Evolutionary conservation across 2,888 invertebrate genomes (phyloP).

Genomic region (Caenorhabditis panamensis): DNA sequence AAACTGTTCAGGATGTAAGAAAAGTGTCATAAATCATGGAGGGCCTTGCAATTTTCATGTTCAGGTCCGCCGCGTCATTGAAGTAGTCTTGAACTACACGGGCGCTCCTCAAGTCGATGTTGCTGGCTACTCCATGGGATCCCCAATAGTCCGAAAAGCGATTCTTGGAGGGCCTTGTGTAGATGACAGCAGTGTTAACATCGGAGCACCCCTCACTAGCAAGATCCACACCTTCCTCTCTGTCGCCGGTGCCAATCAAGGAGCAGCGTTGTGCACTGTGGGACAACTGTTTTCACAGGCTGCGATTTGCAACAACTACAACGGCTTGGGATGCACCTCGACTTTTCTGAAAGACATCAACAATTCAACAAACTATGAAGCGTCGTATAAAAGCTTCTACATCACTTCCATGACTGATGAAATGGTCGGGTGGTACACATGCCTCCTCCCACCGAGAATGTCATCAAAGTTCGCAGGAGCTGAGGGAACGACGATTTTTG

Average conservation of each 20-base stretch:
- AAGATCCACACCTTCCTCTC: slow-evolving; percentile 74
- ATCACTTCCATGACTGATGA: slow-evolving; percentile 36
- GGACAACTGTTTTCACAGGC: slow-evolving; percentile 65
- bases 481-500: slow-evolving; percentile 24
- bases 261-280: slow-evolving; percentile 72
- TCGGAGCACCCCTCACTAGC: slow-evolving; percentile 73
- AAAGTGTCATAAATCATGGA: too few species aligned
- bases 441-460: too few species aligned
- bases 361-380: slow-evolving; percentile 51
- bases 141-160: slow-evolving; percentile 73
- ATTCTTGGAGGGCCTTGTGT: slow-evolving; percentile 75
- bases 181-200: slow-evolving; percentile 68
- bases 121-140: slow-evolving; percentile 77
- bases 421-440: slow-evolving; percentile 40
- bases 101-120: slow-evolving; percentile 69
- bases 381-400: slow-evolving; percentile 39
- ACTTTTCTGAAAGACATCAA: slow-evolving; percentile 75
- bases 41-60: too few species aligned
- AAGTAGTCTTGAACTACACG: slow-evolving; percentile 47
- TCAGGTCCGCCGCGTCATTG: slow-evolving; percentile 42
- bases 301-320: too few species aligned
- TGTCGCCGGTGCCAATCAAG: slow-evolving; percentile 75
- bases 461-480: too few species aligned
- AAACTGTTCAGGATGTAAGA: too few species aligned
- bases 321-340: too few species aligned